Evolutionary conservation across 2,888 invertebrate genomes (phyloP), one percentile per base, ranked within the genome.

Genomic region (Drosophila koepferae): DNA sequence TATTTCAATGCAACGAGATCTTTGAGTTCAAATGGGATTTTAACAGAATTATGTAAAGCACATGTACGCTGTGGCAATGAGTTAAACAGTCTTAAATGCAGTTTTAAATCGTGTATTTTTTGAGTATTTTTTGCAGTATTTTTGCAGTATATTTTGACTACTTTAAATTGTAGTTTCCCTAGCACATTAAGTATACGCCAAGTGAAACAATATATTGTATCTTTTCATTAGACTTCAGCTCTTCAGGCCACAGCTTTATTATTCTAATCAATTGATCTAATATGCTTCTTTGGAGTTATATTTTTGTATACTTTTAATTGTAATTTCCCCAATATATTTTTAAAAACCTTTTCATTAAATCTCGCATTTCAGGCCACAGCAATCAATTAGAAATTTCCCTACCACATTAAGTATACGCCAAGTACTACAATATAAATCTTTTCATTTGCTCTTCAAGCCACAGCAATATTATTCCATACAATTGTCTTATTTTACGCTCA

Each of bases 401-500:
- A 1, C 1, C 28, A 28, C 28, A 28, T 28, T 34, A 58, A 23
- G 23, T 36, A 46, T 23, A 36, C 36, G 44, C 12, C 20, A 0
- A 36, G 23, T 44, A 8, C 1, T 14, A 3, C 14, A 14, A 6
- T 2, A 5, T 3, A 48, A 23, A 6, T 34, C 43, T 16, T 44
- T 10, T 23, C 16, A 46, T 9, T 38, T 12, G 2, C 14, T 14
- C 2, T 18, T 14, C 9, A 9, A 49, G 36, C 10, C 14, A 10
- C 7, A 12, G 34, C 43, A 34, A 23, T 62, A 14, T n/a, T 20
- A 44, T 16, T n/a, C 34, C 3, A 5, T 16, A 0, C 43, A 34
- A 44, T 58, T 58, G 20, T 58, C 41, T 31, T 18, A 40, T 12
- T 38, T 58, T 9, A 34, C 36, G 48, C 51, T 4, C 34, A 43